Conservation (phyloP, 2,888 invertebrate genomes). For the Autographa gamma region DNA sequence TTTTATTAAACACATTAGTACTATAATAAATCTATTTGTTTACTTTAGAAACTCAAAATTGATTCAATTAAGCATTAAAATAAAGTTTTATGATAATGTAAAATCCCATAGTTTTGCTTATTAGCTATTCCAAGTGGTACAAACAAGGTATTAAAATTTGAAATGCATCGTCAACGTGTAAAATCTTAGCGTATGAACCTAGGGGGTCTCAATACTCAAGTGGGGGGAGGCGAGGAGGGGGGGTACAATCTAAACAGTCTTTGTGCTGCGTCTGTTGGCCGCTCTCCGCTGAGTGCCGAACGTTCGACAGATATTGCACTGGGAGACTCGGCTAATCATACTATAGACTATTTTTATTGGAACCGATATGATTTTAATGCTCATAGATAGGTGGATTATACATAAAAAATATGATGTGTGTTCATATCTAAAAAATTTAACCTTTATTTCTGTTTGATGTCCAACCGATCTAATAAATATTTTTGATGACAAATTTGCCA, state of each 20-base stretch:
- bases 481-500: no score
- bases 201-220: slow-evolving; percentile 19
- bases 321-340: slow-evolving; percentile 40
- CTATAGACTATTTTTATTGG: slow-evolving; percentile 26
- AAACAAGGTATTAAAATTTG: slow-evolving; percentile 17
- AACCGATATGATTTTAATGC: not conserved
- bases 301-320: slow-evolving; percentile 53
- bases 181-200: slow-evolving; percentile 39
- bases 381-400: not conserved
- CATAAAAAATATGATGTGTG: no score
- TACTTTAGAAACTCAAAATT: no score
- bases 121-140: no score
- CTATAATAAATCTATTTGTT: no score
- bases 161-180: slow-evolving; percentile 34
- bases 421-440: no score
- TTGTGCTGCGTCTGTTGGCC: slow-evolving; percentile 55
- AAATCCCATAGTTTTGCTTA: no score
- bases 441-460: no score
- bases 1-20: no score
- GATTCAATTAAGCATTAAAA: no score
- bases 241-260: slow-evolving; percentile 59
- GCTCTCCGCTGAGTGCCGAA: slow-evolving; percentile 41
- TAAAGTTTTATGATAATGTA: no score
- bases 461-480: no score
- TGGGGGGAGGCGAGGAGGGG: slow-evolving; percentile 26